These are phyloP conservation scores for Reticulitermes lucifugus DNA, from an alignment of 2,888 invertebrate species.

Conservation along the genomic window DNA sequence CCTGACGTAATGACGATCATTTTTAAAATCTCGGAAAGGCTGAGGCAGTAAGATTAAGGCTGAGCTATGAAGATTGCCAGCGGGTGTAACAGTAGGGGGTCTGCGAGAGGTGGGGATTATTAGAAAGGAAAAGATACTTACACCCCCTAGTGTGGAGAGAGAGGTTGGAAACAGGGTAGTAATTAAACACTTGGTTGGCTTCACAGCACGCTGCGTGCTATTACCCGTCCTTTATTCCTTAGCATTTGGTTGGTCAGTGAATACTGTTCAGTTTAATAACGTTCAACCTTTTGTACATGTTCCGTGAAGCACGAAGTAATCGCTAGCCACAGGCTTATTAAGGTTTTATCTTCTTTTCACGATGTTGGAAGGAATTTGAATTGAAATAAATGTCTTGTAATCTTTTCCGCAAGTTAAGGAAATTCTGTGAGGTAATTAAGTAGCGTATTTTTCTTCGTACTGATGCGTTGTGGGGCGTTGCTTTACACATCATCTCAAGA, in stretches of 20 bases:
- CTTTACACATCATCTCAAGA: too few relatives aligned
- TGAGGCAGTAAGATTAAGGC: conserved; percentile 26
- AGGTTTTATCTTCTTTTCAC: too few relatives aligned
- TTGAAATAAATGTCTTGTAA: too few relatives aligned
- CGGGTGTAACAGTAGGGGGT: background rate
- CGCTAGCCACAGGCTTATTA: too few relatives aligned
- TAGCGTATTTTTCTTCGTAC: too few relatives aligned
- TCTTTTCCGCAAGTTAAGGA: too few relatives aligned
- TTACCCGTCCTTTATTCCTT: background rate
- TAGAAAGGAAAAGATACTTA: conserved; percentile 12
- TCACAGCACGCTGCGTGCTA: background rate
- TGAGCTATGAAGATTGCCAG: background rate
- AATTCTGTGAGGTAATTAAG: too few relatives aligned
- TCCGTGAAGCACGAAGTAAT: too few relatives aligned
- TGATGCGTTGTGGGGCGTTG: too few relatives aligned
- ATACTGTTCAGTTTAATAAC: too few relatives aligned
- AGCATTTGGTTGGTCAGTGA: background rate
- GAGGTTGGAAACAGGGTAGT: background rate
- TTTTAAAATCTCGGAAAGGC: background rate
- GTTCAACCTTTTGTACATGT: too few relatives aligned
- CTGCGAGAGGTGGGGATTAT: background rate
- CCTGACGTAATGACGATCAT: conserved; percentile 16
- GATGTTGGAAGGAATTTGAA: too few relatives aligned
- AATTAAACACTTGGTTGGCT: conserved; percentile 18
- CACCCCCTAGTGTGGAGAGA: background rate